These are phyloP conservation scores for Caenorhabditis afra DNA, from an alignment of 2,888 invertebrate genomes.

Conservation along the genomic window DNA sequence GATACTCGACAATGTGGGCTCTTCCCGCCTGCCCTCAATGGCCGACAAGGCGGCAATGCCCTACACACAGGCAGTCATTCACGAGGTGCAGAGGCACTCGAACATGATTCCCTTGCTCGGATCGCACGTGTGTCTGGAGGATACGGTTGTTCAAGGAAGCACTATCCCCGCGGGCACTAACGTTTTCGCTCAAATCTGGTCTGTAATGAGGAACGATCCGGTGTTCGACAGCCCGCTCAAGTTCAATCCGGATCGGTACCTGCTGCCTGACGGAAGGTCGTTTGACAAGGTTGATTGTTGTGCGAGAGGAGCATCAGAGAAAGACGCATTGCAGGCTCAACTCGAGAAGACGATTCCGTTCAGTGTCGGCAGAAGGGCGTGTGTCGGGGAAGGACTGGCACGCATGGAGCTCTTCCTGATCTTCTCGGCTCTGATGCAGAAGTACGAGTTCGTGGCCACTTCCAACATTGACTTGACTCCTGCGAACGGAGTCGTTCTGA, in stretches of 20 bases:
- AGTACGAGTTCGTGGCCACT: constrained; percentile 43
- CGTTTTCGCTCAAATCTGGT: constrained; percentile 58
- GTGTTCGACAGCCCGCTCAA: constrained; percentile 53
- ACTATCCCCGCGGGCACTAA: constrained; percentile 50
- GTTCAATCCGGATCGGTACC: constrained; percentile 67
- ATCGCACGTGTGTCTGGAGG: constrained; percentile 27
- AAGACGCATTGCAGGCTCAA: constrained; percentile 39
- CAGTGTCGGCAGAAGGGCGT: constrained; percentile 64
- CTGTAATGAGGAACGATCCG: constrained; percentile 56
- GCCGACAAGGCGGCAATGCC: constrained; percentile 58
- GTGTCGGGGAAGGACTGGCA: constrained; percentile 68
- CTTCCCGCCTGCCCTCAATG: constrained; percentile 53
- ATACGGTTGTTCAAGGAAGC: constrained; percentile 33
- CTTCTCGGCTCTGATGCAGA: constrained; percentile 47
- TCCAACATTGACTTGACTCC: constrained; percentile 34
- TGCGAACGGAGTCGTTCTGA: constrained; percentile 28
- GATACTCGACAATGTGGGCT: constrained; percentile 56
- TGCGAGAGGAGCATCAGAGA: too few species aligned
- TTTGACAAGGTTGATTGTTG: constrained; percentile 54
- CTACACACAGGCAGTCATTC: constrained; percentile 56
- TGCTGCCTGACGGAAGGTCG: constrained; percentile 53
- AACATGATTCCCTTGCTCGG: constrained; percentile 61
- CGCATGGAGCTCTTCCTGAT: constrained; percentile 64
- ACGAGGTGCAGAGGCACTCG: constrained; percentile 60
- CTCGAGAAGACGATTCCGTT: constrained; percentile 63